Evolutionary conservation across 2,888 invertebrate species (phyloP).

Genomic region (Caenorhabditis uteleia): DNA sequence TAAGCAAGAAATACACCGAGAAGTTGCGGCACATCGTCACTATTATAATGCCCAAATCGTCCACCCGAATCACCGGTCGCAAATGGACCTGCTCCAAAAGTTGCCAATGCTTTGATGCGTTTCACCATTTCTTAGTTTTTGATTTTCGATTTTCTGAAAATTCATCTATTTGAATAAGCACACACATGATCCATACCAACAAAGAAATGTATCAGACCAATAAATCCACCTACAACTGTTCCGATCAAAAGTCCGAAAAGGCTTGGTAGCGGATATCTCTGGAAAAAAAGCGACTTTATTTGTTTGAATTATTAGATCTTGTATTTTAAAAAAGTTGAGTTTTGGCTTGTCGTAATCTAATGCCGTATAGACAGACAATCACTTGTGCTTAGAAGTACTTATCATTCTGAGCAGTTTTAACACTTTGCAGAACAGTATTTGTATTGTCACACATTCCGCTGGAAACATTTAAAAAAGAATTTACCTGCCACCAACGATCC

Average conservation of each 20-base stretch:
- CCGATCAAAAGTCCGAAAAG: slow-evolving; percentile 36
- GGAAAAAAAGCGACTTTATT: not conserved
- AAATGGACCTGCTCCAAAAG: slow-evolving; percentile 38
- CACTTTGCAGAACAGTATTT: no score
- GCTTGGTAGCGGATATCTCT: slow-evolving; percentile 49
- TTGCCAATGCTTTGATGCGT: slow-evolving; percentile 36
- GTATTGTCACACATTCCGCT: no score
- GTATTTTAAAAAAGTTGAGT: no score
- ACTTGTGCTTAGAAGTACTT: no score
- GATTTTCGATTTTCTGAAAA: slow-evolving; percentile 1
- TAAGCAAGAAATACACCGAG: slow-evolving; percentile 63
- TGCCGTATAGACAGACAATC: no score
- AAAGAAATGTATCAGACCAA: slow-evolving; percentile 4
- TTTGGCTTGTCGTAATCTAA: no score
- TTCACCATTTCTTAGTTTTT: slow-evolving; percentile 29
- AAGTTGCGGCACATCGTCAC: slow-evolving; percentile 52
- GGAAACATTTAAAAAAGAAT: slow-evolving; percentile 2
- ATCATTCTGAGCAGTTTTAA: no score
- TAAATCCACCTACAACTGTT: slow-evolving; percentile 23
- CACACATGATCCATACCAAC: not conserved
- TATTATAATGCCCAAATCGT: slow-evolving; percentile 43
- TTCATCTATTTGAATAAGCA: not conserved
- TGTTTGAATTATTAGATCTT: no score
- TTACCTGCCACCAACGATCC: slow-evolving; percentile 85
- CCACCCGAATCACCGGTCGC: slow-evolving; percentile 35